Conservation (phyloP, 2,797 vertebrate genomes). For the Chiloscyllium punctatum region DNA sequence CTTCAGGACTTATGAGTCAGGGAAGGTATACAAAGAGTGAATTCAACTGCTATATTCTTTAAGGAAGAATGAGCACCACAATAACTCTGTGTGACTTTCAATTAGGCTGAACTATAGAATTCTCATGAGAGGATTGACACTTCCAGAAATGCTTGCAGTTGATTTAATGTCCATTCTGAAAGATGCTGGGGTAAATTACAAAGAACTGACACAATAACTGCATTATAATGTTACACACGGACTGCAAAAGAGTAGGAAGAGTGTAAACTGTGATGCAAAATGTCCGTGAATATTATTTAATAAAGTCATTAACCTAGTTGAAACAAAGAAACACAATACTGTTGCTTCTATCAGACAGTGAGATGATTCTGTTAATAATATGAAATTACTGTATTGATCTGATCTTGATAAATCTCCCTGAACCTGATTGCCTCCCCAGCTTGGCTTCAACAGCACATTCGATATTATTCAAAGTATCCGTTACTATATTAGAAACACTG, state of each 20-base stretch:
- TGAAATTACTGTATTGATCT: not conserved
- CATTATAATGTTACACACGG: not conserved
- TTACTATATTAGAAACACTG: not conserved
- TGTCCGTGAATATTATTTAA: not conserved
- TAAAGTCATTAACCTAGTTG: not conserved
- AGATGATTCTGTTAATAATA: not conserved
- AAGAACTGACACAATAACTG: slow-evolving; percentile 1
- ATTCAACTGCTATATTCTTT: not conserved
- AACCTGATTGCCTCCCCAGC: not conserved
- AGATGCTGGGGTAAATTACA: not conserved
- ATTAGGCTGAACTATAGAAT: not conserved
- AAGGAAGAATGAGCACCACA: not conserved
- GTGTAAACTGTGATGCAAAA: not conserved
- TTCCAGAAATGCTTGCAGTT: slow-evolving; percentile 6
- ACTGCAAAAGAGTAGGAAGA: not conserved
- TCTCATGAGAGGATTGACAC: not conserved
- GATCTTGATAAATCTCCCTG: not conserved
- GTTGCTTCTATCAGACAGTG: not conserved
- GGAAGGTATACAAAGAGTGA: not conserved
- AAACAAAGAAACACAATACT: not conserved
- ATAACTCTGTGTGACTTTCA: not conserved
- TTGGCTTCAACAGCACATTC: not conserved
- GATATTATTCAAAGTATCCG: not conserved
- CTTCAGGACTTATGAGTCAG: not conserved
- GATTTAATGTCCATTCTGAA: not conserved